phyloP scores from a whole-genome alignment of 2,888 invertebrate species.

The Acanthoscelides obtectus region DNA sequence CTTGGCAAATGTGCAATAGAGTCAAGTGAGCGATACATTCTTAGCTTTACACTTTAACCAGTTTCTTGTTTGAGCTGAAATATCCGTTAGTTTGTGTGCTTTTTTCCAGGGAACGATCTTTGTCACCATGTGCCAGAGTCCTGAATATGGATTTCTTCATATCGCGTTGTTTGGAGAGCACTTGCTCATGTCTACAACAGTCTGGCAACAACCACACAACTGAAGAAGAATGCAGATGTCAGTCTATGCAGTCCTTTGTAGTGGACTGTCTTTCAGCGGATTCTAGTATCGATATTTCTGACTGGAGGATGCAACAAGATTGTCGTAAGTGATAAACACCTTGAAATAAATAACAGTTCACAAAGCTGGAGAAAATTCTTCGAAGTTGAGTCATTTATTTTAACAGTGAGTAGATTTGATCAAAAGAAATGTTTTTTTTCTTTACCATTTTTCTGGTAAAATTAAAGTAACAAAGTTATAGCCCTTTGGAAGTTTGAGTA shows the following conservation, averaged over 20 bases:
- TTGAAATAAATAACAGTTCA: too few species aligned
- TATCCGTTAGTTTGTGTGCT: neutral
- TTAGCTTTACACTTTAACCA: too few species aligned
- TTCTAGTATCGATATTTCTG: constrained; percentile 58
- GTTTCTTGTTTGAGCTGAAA: too few species aligned
- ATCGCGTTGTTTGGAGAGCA: constrained; percentile 68
- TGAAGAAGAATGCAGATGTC: constrained; percentile 60
- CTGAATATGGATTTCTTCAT: constrained; percentile 66
- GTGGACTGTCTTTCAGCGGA: constrained; percentile 68
- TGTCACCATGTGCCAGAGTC: constrained; percentile 59
- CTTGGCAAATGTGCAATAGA: constrained; percentile 63
- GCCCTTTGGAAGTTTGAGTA: too few species aligned
- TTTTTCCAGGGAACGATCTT: constrained; percentile 52
- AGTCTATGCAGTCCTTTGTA: constrained; percentile 64
- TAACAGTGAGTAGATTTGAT: too few species aligned
- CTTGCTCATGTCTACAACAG: constrained; percentile 66
- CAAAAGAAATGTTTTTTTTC: too few species aligned
- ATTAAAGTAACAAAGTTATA: too few species aligned
- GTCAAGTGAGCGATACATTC: constrained; percentile 41
- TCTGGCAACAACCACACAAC: constrained; percentile 41
- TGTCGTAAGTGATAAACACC: constrained; percentile 59
- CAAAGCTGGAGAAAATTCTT: too few species aligned
- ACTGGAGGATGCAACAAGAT: constrained; percentile 67
- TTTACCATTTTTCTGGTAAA: too few species aligned
- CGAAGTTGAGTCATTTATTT: too few species aligned